Base-by-base conservation (phyloP, 2,888 invertebrate genomes). In the Cabera pusaria region DNA sequence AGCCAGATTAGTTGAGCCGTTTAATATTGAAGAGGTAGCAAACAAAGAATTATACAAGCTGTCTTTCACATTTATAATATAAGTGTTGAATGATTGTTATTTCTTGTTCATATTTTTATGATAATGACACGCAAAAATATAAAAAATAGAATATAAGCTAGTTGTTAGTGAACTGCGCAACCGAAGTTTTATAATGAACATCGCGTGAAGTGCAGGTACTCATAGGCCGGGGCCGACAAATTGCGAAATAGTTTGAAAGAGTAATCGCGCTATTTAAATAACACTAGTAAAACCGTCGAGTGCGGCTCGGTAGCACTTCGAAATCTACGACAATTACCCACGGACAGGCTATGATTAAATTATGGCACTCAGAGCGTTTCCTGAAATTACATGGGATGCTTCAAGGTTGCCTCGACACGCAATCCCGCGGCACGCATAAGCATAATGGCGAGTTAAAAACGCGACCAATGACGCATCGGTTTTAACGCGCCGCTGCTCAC, bases 301-400 rank as follows among this genome's bases (percentile, higher is more conserved):
- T 53, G 58, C 61, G 56, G 66, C 66, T 76, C 79, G 69, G 85
- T 81, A 83, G 83, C 58, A 67, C 72, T 73, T 74, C 77, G 67
- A 80, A 80, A 76, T 67, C 78, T 78, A 83, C 78, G 73, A 85
- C 83, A 85, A 87, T 86, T 85, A 86, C 64, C 60, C 59, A 53
- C 66, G 69, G 79, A 72, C 84, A 85, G 84, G 79, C 72, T 82
- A 81, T 84, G 84, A 88, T 88, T 87, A 88, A 86, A 86, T 86
- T 86, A 85, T 85, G 81, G 80, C 83, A 84, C 77, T 3, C 71
- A 53, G 72, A 85, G 78, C 86, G 78, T 87, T 88, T 86, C 87
- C 87, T 87, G 85, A 85, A 86, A 86, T 87, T 83, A 85, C 77
- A 83, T 78, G 81, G 84, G 86, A 87, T 86, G 86, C 64, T 72